A percentile compares a stretch with the other conserved stretches of the same genome.
These are phyloP conservation scores for Drosophila suzukii DNA, from an alignment of 1,140 invertebrate species.

Conservation along the genomic window DNA sequence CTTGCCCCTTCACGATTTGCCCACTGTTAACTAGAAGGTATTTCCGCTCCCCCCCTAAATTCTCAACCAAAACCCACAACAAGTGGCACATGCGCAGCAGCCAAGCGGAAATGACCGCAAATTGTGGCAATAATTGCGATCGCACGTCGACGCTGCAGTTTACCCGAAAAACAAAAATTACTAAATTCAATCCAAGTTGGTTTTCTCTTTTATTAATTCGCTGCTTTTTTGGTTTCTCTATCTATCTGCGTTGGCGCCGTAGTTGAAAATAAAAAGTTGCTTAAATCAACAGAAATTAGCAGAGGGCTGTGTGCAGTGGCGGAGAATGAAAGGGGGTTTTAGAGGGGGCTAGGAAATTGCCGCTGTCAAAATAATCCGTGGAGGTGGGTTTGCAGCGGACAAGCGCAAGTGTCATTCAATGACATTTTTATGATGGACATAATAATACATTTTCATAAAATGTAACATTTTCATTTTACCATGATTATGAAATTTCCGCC, in stretches of 20 bases:
- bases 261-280: conserved; percentile 55
- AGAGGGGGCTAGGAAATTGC: conserved; percentile 38
- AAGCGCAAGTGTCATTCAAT: conserved; percentile 73
- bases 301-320: conserved; percentile 11
- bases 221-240: conserved; percentile 19
- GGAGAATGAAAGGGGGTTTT: background rate
- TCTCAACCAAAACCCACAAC: background rate
- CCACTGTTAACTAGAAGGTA: conserved; percentile 41
- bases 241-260: conserved; percentile 27
- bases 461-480: conserved; percentile 76
- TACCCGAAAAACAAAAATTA: conserved; percentile 22
- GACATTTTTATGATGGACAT: conserved; percentile 75
- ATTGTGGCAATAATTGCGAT: conserved; percentile 68
- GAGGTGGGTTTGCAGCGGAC: conserved; percentile 15
- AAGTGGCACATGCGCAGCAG: conserved; percentile 28
- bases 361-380: conserved; percentile 68
- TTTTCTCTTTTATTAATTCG: conserved; percentile 52
- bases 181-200: conserved; percentile 43
- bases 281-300: conserved; percentile 65
- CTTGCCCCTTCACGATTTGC: background rate
- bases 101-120: conserved; percentile 69
- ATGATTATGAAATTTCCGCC: conserved; percentile 78
- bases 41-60: conserved; percentile 2
- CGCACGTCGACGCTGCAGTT: conserved; percentile 32
- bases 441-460: conserved; percentile 77